These are phyloP conservation scores for Erebia epiphron DNA, from an alignment of 2,888 invertebrate species.

Conservation along the genomic window DNA sequence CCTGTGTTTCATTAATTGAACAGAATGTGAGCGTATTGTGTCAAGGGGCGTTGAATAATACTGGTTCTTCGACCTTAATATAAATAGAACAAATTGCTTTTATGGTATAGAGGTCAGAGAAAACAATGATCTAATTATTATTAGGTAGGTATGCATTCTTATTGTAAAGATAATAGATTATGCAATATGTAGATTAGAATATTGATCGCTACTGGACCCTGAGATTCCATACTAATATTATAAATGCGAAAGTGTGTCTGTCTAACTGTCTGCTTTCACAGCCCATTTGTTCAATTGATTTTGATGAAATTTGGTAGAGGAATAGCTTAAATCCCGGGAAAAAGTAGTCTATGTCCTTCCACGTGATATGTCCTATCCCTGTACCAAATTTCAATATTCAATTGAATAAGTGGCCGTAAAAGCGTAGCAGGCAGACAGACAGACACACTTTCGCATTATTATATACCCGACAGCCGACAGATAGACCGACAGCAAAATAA, in stretches of 20 bases:
- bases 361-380: too few relatives aligned
- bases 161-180: conserved; percentile 15
- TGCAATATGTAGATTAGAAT: conserved; percentile 9
- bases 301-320: too few relatives aligned
- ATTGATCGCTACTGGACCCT: background rate
- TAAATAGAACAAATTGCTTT: conserved; percentile 27
- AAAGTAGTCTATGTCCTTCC: too few relatives aligned
- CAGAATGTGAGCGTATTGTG: conserved; percentile 27
- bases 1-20: conserved; percentile 36
- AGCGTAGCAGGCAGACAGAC: too few relatives aligned
- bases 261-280: too few relatives aligned
- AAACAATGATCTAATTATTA: conserved; percentile 17
- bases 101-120: conserved; percentile 25
- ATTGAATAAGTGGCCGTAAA: too few relatives aligned
- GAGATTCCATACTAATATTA: background rate
- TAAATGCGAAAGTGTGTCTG: background rate
- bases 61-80: conserved; percentile 34
- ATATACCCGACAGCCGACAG: too few relatives aligned
- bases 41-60: conserved; percentile 33
- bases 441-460: too few relatives aligned
- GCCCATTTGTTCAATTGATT: too few relatives aligned
- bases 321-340: too few relatives aligned
- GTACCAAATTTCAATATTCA: too few relatives aligned
- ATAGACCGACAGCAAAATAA: background rate
- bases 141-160: conserved; percentile 10